Base-by-base conservation (phyloP, 2,797 vertebrate species). In the Lutjanus argentimaculatus region DNA sequence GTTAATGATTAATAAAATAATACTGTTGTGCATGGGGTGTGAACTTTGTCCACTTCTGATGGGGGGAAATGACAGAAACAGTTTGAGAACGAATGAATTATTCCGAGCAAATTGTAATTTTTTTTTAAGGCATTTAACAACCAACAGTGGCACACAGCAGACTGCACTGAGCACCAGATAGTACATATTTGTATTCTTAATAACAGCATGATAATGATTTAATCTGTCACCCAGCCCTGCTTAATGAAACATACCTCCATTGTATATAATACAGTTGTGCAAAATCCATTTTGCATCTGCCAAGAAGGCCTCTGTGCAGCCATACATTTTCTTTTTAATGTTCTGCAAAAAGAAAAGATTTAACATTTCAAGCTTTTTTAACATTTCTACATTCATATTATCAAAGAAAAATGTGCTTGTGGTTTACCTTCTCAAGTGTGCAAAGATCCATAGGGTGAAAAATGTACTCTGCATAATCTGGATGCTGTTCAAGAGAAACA, bases 201-300 rank as follows among this genome's bases (percentile, higher is more conserved):
- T 45, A 59, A 36, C 25, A 21, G 12, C 14, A 62, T 19, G 4
- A 57, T 51, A 61, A 49, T 16, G 1, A 59, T 40, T 56, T 15
- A 55, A 68, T 67, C 13, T 1, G 7, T 62, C 3, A 53, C 17
- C 11, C 7, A 62, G 1, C 16, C 8, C 17, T 62, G 30, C 7
- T 71, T 30, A 43, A 63, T 6, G 1, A 58, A 71, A 92, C 96
- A 89, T 94, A 99, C 98, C 98, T 93, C 98, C 98, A 75, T 99
- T 99, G 94, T 99, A 99, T 95, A 99, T 99, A 81, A 99, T 99
- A 93, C 98, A 99, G 95, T 99, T 99, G 96, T 99, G 98, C 94
- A 99, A 96, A 96, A 99, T 99, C 98, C 98, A 99, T 94, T 99
- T 99, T 65, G 97, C 98, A 83, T 99, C 98, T 36, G 98, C 98